A percentile compares a stretch with the other conserved stretches of the same genome.
Evolutionary conservation across 2,113 vertebrate genomes (phyloP).

Genomic region (Colinus virginianus): DNA sequence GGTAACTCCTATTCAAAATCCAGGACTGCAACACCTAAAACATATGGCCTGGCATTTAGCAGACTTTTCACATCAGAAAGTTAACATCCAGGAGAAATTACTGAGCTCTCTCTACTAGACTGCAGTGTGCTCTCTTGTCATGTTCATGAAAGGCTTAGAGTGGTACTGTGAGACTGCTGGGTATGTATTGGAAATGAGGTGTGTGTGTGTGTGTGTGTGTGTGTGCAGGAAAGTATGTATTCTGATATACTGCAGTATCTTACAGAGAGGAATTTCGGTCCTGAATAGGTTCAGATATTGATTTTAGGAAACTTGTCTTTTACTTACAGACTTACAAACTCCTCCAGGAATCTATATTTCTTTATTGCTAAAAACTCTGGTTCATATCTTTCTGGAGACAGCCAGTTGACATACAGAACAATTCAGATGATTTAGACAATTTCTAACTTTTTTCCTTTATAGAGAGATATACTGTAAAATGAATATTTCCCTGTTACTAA

Average conservation of each 20-base stretch:
- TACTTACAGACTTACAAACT: not conserved
- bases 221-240: not conserved
- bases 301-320: not conserved
- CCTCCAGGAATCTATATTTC: not conserved
- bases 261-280: not conserved
- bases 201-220: not conserved
- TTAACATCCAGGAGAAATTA: not conserved
- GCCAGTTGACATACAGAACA: not conserved
- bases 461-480: not conserved
- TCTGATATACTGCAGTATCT: not conserved
- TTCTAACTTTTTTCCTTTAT: accelerated
- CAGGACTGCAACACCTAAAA: not conserved
- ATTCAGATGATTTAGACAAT: not conserved
- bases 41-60: not conserved
- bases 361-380: not conserved
- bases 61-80: not conserved
- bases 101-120: not conserved
- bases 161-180: not conserved
- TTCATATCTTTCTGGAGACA: not conserved
- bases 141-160: not conserved
- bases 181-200: not conserved
- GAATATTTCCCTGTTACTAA: not conserved
- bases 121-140: not conserved
- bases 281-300: not conserved
- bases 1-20: not conserved